Evolutionary conservation across 2,113 vertebrate species (phyloP), one percentile per base, ranked within the genome.

Genomic region (Oncorhynchus clarkii): DNA sequence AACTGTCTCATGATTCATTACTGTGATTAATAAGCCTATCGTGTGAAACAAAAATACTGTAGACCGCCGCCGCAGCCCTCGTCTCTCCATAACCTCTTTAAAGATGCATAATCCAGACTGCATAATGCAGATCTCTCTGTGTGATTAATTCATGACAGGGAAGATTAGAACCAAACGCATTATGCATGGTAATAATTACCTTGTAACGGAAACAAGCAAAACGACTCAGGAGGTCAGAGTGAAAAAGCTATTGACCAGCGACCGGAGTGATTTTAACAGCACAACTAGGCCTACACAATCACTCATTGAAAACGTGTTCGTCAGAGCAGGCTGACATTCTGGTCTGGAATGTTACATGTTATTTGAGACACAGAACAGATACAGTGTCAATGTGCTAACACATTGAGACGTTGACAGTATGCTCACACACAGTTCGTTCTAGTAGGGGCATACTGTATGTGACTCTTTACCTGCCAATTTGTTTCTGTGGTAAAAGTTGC

Each of bases 1-100:
- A 78, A 79, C 77, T 29, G 24, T 80, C 88, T 87, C 71, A 76
- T 84, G 84, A 91, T 89, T 91, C 83, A 91, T 91, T 90, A 89
- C 88, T 75, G 83, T 91, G 88, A 92, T 92, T 92, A 92, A 90
- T 85, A 90, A 92, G 85, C 86, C 85, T 71, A 82, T 90, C 86
- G 78, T 84, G 80, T 83, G 82, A 84, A 87, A 87, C 84, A 79
- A 85, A 90, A 91, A 87, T 89, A 84, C 74, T 80, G 72, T 80
- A 77, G 76, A 54, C 8, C 31, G 73, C 12, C 81, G 73, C 84
- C 72, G 79, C 82, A 79, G 78, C 82, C 79, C 85, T 86, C 82
- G 80, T 89, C 76, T 88, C 82, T 77, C 83, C 59, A 54, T 73
- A 86, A 84, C 77, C 82, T 72, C 73, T 82, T 87, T 72, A 80